Base-by-base conservation (phyloP, 2,797 vertebrate species). In the Epinephelus coioides region DNA sequence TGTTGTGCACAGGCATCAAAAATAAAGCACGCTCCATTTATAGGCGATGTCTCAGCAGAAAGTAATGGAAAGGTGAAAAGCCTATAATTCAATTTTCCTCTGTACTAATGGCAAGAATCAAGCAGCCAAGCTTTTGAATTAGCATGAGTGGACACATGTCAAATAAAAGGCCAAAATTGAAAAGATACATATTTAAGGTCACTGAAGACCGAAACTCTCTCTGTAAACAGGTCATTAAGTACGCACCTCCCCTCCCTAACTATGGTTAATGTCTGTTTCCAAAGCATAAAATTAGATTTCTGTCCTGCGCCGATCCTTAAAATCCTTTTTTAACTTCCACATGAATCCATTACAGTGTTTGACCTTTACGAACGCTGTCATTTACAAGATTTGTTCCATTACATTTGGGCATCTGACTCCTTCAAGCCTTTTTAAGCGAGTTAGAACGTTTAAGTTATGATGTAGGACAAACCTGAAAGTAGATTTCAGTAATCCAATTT, bases 131-230 rank as follows among this genome's bases (percentile, higher is more conserved):
- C 12, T 66, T 79, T 69, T 55, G 43, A 78, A 56, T 75, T 15
- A 68, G 69, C 54, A 59, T 19, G 34, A 55, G 69, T 51, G 30
- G 21, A 64, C 0, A 8, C 17, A 21, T 51, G 17, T 63, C 53
- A 78, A 75, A 73, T 72, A 67, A 85, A 74, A 78, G 67, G 50
- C 46, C 27, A 67, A 2, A 11, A 70, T 17, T 82, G 30, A 74
- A 68, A 50, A 61, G 23, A 53, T 30, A 23, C 40, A 70, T 65
- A 71, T 75, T 61, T 66, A 19, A 61, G 49, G 47, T 60, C 38
- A 64, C 50, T 18, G 30, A 56, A 65, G 69, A 23, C 15, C 27
- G 43, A 43, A 69, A 61, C 19, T 70, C 50, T n/a, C 10, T 18
- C 18, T 17, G 25, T 34, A 4, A 54, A 34, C 40, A 30, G 18